phyloP scores from a whole-genome alignment of 2,888 invertebrate species.

The Alentia gelatinosa region DNA sequence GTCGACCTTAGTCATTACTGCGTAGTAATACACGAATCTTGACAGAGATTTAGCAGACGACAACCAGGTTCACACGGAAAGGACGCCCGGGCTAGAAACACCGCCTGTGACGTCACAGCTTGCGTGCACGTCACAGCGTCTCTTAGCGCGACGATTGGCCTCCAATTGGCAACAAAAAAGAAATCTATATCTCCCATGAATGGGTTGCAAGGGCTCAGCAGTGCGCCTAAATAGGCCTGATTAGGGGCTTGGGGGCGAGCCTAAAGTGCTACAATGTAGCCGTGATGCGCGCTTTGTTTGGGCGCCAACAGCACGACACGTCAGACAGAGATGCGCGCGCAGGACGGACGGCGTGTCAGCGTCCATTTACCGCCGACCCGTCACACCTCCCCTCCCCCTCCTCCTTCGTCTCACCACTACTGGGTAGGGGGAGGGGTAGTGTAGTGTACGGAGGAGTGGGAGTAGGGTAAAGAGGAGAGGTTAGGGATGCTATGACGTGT shows the following conservation, averaged over 20 bases:
- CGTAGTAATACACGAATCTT: no score
- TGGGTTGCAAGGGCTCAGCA: not conserved
- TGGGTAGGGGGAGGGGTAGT: not conserved
- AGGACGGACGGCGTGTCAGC: not conserved
- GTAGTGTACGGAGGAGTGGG: not conserved
- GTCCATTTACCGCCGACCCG: not conserved
- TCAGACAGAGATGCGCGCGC: not conserved
- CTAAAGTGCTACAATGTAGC: constrained; percentile 47
- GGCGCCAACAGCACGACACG: not conserved
- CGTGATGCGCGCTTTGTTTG: constrained; percentile 35
- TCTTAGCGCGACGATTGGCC: not conserved
- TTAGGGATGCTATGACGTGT: no score
- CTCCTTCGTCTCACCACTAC: not conserved
- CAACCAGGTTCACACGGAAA: no score
- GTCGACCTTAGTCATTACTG: no score
- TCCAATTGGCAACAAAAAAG: constrained; percentile 28
- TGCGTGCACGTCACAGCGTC: not conserved
- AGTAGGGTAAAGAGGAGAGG: not conserved
- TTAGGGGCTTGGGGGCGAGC: constrained; percentile 36
- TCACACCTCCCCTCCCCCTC: not conserved
- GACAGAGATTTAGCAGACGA: no score
- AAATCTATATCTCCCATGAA: constrained; percentile 45
- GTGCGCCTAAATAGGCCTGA: constrained; percentile 48
- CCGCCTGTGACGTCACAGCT: not conserved
- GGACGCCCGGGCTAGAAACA: not conserved